Percentiles rank a stretch among this genome's conserved stretches.
phyloP scores from a whole-genome alignment of 2,113 vertebrate species.

The Rhea americana region DNA sequence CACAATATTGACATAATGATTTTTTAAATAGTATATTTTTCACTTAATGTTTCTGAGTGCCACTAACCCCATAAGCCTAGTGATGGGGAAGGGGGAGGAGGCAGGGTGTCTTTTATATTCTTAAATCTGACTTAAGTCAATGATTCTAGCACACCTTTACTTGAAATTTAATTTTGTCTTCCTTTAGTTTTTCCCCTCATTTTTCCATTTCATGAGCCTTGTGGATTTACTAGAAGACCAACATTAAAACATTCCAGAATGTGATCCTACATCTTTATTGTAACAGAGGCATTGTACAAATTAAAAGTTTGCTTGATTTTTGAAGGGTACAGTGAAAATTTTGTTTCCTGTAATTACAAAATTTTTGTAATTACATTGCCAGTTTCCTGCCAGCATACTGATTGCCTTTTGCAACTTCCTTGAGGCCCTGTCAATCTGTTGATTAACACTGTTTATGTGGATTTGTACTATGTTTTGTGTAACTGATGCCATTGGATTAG shows the following conservation, averaged over 20 bases:
- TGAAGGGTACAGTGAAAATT: neutral
- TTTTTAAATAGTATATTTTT: neutral
- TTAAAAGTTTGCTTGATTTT: neutral
- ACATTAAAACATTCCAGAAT: neutral
- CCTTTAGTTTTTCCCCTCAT: neutral
- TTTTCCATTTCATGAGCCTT: neutral
- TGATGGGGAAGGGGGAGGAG: neutral
- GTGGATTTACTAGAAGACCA: neutral
- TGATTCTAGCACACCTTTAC: neutral
- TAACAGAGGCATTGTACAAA: neutral
- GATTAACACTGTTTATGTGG: slow-evolving; percentile 54
- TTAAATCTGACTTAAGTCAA: neutral
- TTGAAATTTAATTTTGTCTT: neutral
- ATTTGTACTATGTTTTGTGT: slow-evolving; percentile 32
- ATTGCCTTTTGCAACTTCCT: slow-evolving; percentile 55
- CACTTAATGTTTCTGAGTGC: neutral
- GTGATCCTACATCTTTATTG: neutral
- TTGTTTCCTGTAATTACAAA: neutral
- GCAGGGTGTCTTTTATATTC: neutral
- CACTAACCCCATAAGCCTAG: too few species aligned
- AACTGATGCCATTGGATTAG: slow-evolving; percentile 22
- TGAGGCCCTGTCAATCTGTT: slow-evolving; percentile 47
- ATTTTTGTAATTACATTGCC: slow-evolving; percentile 46
- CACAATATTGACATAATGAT: neutral
- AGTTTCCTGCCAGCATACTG: slow-evolving; percentile 41